Evolutionary conservation across 2,797 vertebrate genomes (phyloP), one percentile per base, ranked within the genome.

Genomic region (Caiman crocodilus): DNA sequence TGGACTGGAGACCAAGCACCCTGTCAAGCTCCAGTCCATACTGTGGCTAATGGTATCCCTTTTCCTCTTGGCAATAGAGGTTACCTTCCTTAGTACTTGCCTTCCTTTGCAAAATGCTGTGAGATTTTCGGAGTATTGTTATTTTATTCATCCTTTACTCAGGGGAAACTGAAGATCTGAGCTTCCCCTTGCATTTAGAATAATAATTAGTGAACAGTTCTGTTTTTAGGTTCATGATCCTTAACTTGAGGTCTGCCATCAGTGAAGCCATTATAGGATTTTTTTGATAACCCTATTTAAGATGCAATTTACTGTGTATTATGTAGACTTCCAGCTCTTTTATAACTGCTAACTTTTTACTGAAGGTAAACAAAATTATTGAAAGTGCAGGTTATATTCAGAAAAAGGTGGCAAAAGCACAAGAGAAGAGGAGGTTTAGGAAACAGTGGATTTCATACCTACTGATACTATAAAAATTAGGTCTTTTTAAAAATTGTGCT

Each of bases 241-340:
- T 93, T 96, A 96, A 96, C 95, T 96, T 95, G 85, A 90, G 87
- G 87, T 23, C 18, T 79, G 76, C 93, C 94, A 94, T 79, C 63
- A 92, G 83, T 86, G 91, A 89, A 88, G 87, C 82, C 83, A 88
- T 90, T 90, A 81, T 63, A 71, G 65, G 87, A 65, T 92, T 94
- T 93, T 75, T 87, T 89, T 55, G 85, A 76, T 92, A 85, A 92
- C 90, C 90, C 94, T 88, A 76, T 90, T 83, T 85, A 83, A 90
- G 87, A 94, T 92, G 42, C 32, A 84, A 87, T 92, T 96, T 82
- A 75, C 0, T 58, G 83, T 88, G 74, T 59, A 56, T 76, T 61
- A 50, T 57, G 82, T 61, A 35, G 71, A 64, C 16, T 28, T 14
- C 89, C 94, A 93, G 89, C 0, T 0, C 81, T 71, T 71, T 50